Percentiles rank a stretch among this genome's conserved stretches.
phyloP scores from a whole-genome alignment of 2,888 invertebrate genomes.

The Andricus quercusramuli region DNA sequence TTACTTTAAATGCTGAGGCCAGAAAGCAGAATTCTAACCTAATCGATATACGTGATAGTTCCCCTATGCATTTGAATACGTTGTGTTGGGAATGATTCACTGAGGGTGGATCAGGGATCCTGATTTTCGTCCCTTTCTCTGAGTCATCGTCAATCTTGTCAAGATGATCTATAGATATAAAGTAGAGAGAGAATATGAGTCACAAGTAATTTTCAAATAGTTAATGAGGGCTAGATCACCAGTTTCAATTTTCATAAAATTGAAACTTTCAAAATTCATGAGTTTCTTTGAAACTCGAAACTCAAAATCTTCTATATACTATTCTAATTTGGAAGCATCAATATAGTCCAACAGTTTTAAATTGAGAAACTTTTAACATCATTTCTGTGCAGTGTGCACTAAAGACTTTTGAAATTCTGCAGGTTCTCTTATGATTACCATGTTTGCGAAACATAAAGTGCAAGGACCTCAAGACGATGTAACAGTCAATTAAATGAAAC shows the following conservation, averaged over 20 bases:
- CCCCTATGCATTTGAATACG: slow-evolving; percentile 38
- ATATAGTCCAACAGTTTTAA: too few species aligned
- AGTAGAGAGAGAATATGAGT: background rate
- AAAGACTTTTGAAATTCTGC: background rate
- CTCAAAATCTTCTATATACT: too few species aligned
- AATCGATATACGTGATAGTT: slow-evolving; percentile 20
- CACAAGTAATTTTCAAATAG: background rate
- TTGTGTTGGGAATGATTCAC: slow-evolving; percentile 40
- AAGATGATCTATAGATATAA: background rate
- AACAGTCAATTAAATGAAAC: slow-evolving; percentile 70
- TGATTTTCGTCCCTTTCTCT: slow-evolving; percentile 39
- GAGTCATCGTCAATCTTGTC: slow-evolving; percentile 44
- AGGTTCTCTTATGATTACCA: background rate
- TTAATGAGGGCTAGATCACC: too few species aligned
- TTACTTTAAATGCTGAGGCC: too few species aligned
- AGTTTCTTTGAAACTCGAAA: too few species aligned
- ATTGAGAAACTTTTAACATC: too few species aligned
- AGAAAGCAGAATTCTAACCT: slow-evolving; percentile 34
- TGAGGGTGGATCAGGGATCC: slow-evolving; percentile 37
- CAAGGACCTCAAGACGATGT: slow-evolving; percentile 52
- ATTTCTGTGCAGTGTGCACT: too few species aligned
- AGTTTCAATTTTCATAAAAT: too few species aligned
- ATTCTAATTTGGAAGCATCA: too few species aligned
- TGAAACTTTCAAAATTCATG: too few species aligned
- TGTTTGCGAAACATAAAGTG: slow-evolving; percentile 15